phyloP scores from a whole-genome alignment of 2,113 vertebrate species.

The Varanus komodoensis region DNA sequence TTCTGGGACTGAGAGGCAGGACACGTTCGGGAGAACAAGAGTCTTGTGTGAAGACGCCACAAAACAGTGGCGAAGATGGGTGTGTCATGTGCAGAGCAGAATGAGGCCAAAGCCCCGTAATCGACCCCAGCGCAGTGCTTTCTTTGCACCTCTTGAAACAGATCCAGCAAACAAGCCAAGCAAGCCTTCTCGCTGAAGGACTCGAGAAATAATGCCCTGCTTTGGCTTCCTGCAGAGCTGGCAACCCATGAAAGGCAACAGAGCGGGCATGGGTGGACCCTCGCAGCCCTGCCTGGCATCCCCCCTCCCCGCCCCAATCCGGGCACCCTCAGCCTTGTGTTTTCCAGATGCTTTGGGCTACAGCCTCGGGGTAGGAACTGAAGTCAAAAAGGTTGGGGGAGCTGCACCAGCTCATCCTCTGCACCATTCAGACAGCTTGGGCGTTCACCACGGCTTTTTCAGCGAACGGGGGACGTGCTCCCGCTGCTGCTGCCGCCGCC shows the following conservation, averaged over 20 bases:
- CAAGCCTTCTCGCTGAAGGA: conserved; percentile 6
- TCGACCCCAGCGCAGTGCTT: conserved; percentile 2
- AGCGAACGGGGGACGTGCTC: neutral
- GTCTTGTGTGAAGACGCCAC: too few relatives aligned
- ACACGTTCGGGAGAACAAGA: too few relatives aligned
- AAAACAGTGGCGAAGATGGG: conserved; percentile 21
- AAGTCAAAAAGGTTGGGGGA: too few relatives aligned
- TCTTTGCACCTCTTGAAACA: too few relatives aligned
- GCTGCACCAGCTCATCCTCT: neutral
- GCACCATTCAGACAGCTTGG: neutral
- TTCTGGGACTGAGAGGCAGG: too few relatives aligned
- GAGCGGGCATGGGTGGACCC: neutral
- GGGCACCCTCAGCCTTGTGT: too few relatives aligned
- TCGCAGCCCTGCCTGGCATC: neutral
- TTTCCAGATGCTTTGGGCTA: too few relatives aligned
- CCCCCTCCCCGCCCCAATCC: too few relatives aligned
- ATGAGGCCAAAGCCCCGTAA: conserved; percentile 5
- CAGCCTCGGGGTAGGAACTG: too few relatives aligned
- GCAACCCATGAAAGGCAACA: neutral
- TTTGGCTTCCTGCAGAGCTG: neutral
- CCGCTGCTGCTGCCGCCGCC: too few relatives aligned
- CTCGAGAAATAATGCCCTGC: neutral
- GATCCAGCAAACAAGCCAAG: too few relatives aligned
- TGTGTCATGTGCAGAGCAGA: neutral
- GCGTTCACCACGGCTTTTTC: too few relatives aligned